Evolutionary conservation across 2,888 invertebrate species (phyloP).

Genomic region (Biston stratarius): DNA sequence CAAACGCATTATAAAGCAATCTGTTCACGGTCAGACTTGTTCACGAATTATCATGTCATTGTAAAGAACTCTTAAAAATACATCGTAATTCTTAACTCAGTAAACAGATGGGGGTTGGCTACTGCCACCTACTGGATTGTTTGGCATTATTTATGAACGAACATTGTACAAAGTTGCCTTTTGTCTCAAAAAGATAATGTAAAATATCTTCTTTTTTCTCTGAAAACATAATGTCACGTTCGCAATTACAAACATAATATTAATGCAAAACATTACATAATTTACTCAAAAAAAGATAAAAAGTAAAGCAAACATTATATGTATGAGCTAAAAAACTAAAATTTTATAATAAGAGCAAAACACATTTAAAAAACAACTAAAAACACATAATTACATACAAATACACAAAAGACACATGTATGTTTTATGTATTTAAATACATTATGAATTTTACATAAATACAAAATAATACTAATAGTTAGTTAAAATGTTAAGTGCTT

Average conservation of each 20-base stretch:
- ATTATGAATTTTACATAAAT: too few species aligned
- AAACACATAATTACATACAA: too few species aligned
- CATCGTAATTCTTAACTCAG: conserved; percentile 60
- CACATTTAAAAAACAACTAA: too few species aligned
- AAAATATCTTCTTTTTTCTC: conserved; percentile 12
- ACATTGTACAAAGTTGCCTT: conserved; percentile 26
- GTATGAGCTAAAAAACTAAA: too few species aligned
- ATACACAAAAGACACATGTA: too few species aligned
- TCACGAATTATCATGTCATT: background rate
- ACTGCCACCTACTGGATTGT: conserved; percentile 35
- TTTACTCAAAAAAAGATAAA: background rate
- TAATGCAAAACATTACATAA: background rate
- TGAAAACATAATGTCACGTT: conserved; percentile 11
- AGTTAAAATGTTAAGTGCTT: too few species aligned
- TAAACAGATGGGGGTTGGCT: conserved; percentile 56
- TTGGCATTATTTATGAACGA: conserved; percentile 24
- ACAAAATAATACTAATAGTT: too few species aligned
- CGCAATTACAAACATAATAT: background rate
- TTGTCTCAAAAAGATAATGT: conserved; percentile 27
- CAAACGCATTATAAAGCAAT: too few species aligned
- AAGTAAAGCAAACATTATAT: too few species aligned
- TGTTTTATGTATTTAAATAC: too few species aligned
- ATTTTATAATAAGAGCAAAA: too few species aligned
- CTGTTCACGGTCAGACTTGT: too few species aligned
- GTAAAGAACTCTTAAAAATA: conserved; percentile 48